These are phyloP conservation scores for Enteromius fasciolatus DNA, from an alignment of 2,797 vertebrate genomes.

Conservation along the genomic window DNA sequence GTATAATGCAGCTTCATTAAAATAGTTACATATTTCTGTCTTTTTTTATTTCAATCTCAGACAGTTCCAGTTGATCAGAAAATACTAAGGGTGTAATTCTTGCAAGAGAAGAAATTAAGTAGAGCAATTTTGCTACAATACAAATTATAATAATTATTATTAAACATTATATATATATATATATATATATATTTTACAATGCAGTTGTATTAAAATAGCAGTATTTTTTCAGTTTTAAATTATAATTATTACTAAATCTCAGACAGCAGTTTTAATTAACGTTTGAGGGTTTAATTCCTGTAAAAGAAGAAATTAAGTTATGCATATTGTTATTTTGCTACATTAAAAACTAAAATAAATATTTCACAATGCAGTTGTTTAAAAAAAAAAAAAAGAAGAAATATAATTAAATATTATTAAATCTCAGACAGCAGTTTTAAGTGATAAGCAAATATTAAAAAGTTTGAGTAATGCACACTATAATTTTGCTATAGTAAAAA, in stretches of 20 bases:
- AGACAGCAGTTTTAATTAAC: too few species aligned
- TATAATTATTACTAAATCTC: too few species aligned
- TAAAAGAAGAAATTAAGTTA: not conserved
- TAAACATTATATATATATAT: too few species aligned
- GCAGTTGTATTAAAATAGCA: too few species aligned
- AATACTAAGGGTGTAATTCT: not conserved
- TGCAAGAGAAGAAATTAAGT: too few species aligned
- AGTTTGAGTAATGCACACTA: not conserved
- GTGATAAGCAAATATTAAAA: not conserved
- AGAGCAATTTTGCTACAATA: not conserved
- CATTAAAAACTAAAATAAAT: not conserved
- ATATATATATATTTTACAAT: too few species aligned
- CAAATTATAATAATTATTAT: not conserved
- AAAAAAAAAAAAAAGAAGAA: too few species aligned
- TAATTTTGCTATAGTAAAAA: not conserved
- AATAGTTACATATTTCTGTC: too few species aligned
- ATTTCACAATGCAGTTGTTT: too few species aligned
- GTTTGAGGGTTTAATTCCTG: not conserved
- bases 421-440: not conserved
- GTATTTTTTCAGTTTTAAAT: too few species aligned
- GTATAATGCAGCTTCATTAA: not conserved
- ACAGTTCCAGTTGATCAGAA: not conserved
- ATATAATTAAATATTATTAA: too few species aligned
- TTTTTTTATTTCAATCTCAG: not conserved
- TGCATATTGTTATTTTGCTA: not conserved